phyloP scores from a whole-genome alignment of 1,140 invertebrate genomes.

The Drosophila ironensis region DNA sequence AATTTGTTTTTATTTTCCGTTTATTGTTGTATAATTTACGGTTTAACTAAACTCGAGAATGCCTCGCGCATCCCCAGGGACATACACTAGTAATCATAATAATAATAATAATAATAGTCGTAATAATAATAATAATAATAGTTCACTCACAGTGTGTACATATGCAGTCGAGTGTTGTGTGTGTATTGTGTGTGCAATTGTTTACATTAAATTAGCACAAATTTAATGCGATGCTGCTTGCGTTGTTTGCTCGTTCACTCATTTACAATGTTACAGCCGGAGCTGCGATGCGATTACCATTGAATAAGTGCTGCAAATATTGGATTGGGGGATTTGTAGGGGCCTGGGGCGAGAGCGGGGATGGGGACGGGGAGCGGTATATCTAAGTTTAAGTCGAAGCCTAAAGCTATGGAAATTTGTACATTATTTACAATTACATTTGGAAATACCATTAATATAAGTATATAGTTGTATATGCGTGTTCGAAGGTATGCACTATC shows the following conservation, averaged over 20 bases:
- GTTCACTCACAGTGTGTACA: slow-evolving; percentile 66
- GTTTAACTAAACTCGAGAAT: slow-evolving; percentile 53
- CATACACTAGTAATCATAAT: slow-evolving; percentile 23
- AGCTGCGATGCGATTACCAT: slow-evolving; percentile 36
- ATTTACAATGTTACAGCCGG: slow-evolving; percentile 57
- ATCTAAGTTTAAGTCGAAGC: slow-evolving; percentile 56
- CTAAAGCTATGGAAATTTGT: slow-evolving; percentile 78
- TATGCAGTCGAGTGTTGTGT: slow-evolving; percentile 54
- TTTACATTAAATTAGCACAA: slow-evolving; percentile 59
- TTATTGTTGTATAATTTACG: slow-evolving; percentile 67
- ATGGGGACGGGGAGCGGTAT: background rate
- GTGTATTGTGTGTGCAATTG: slow-evolving; percentile 20
- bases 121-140: slow-evolving; percentile 35
- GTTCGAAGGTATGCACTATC: slow-evolving; percentile 29
- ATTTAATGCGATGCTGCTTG: slow-evolving; percentile 49
- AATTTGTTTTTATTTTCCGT: slow-evolving; percentile 42
- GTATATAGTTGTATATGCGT: slow-evolving; percentile 22
- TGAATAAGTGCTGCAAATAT: slow-evolving; percentile 27
- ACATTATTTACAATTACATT: slow-evolving; percentile 78
- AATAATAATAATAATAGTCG: slow-evolving; percentile 29
- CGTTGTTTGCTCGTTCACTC: slow-evolving; percentile 63
- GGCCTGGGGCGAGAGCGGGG: background rate
- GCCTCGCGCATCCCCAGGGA: slow-evolving; percentile 28
- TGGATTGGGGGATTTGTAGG: slow-evolving; percentile 5
- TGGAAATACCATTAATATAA: slow-evolving; percentile 67